phyloP scores from a whole-genome alignment of 2,113 vertebrate genomes.

The Madoqua kirkii region DNA sequence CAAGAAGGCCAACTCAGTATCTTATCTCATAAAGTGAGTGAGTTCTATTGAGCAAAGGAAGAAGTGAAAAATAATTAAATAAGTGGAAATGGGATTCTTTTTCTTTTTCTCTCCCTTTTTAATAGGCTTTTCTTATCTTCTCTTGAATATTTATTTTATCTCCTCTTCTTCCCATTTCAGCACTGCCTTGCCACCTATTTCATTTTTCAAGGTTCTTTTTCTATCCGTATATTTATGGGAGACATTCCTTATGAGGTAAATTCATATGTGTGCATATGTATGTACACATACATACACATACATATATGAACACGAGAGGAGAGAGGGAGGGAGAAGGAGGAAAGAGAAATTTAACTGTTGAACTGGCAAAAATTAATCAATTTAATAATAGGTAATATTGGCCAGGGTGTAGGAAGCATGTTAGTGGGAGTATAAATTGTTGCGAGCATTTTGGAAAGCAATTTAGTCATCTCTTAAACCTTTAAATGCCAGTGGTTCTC shows the following conservation, averaged over 20 bases:
- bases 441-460: background rate
- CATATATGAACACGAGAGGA: background rate
- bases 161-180: background rate
- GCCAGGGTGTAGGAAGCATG: background rate
- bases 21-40: constrained; percentile 50
- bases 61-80: constrained; percentile 22
- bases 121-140: constrained; percentile 17
- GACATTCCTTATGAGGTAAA: background rate
- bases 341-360: background rate
- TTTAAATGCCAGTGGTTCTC: background rate
- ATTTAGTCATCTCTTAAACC: constrained; percentile 2
- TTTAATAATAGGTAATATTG: background rate
- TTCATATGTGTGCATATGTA: background rate
- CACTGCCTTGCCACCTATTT: background rate
- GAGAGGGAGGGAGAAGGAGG: background rate
- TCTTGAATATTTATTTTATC: constrained; percentile 1
- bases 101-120: background rate
- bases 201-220: background rate
- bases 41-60: constrained; percentile 22
- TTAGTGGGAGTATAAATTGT: background rate
- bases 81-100: background rate
- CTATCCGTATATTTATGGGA: background rate
- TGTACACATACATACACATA: background rate
- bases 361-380: background rate
- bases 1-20: constrained; percentile 9